These are phyloP conservation scores for Polia nebulosa DNA, from an alignment of 2,888 invertebrate genomes.

Conservation along the genomic window DNA sequence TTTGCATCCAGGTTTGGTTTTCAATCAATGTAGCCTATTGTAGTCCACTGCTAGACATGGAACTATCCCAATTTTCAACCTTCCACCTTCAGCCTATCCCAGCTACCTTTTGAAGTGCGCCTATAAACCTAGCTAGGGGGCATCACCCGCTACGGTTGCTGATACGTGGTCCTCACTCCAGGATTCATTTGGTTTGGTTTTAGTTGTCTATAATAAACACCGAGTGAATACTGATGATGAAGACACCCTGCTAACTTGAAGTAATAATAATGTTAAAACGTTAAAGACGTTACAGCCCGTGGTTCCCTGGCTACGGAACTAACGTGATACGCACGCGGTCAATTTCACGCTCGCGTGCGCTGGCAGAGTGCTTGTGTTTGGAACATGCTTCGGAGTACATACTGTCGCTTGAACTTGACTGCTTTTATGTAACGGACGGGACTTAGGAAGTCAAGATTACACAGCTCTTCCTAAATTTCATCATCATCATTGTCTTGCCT, in stretches of 20 bases:
- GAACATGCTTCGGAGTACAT: constrained; percentile 10
- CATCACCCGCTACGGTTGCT: neutral
- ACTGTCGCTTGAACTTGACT: constrained; percentile 10
- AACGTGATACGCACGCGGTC: constrained; percentile 57
- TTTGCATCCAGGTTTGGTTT: neutral
- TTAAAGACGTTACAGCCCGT: constrained; percentile 19
- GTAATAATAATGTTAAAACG: constrained; percentile 7
- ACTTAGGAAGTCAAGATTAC: neutral
- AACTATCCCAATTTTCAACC: neutral
- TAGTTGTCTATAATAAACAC: neutral
- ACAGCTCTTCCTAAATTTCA: neutral
- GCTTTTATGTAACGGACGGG: neutral
- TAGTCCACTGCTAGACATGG: neutral
- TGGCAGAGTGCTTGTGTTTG: constrained; percentile 1
- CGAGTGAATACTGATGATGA: neutral
- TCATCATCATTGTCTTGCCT: neutral
- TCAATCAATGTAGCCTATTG: neutral
- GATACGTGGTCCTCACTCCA: neutral
- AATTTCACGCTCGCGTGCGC: constrained; percentile 43
- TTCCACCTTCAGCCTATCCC: neutral
- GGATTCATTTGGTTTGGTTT: neutral
- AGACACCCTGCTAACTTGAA: neutral
- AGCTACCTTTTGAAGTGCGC: neutral
- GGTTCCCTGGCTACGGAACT: constrained; percentile 37
- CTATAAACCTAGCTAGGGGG: neutral